Percentiles rank a stretch among this genome's conserved stretches.
Evolutionary conservation across 2,888 invertebrate species (phyloP).

Genomic region (Mactromeris polynyma): DNA sequence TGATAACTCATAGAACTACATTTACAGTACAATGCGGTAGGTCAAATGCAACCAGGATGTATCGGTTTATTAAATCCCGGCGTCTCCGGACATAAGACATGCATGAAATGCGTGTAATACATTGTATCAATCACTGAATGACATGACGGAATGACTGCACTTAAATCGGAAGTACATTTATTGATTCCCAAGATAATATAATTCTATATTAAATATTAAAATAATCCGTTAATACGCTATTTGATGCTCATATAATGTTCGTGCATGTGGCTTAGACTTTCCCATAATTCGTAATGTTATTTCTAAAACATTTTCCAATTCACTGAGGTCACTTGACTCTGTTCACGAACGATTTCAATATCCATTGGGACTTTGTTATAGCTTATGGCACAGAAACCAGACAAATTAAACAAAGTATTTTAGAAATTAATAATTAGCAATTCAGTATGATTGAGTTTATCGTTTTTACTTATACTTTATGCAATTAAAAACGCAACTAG

Average conservation of each 20-base stretch:
- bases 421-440: no score
- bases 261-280: neutral
- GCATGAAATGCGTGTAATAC: neutral
- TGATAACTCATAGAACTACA: no score
- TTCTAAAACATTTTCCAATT: no score
- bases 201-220: neutral
- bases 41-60: neutral
- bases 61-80: neutral
- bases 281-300: conserved; percentile 2
- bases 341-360: no score
- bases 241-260: neutral
- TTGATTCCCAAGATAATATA: neutral
- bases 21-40: neutral
- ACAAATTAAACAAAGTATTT: no score
- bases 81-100: neutral
- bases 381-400: no score
- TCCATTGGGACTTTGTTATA: no score
- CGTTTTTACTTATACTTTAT: no score
- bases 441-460: no score
- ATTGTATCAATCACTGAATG: neutral
- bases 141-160: neutral
- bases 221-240: neutral
- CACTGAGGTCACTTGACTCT: no score
- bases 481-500: no score
- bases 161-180: neutral